Base-by-base conservation (phyloP, 1,140 invertebrate genomes). In the Eciton burchellii region DNA sequence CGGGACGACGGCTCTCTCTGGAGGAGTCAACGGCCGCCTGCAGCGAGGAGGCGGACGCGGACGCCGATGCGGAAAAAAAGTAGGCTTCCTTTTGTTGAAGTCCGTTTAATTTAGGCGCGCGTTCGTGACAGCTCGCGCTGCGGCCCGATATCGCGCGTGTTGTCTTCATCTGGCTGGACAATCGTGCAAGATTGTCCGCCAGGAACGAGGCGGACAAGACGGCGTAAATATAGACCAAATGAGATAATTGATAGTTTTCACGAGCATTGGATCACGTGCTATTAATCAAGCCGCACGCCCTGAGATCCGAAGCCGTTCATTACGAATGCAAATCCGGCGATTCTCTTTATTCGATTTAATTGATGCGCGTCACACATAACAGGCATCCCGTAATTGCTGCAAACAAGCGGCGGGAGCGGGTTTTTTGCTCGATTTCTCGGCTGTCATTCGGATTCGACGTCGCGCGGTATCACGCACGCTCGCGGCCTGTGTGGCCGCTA, bases 61-160 rank as follows among this genome's bases (percentile, higher is more conserved):
- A 92, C 6, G n/a, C n/a, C n/a, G n/a, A n/a, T n/a, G n/a, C n/a
- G n/a, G 91, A 92, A 41, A 93, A 91, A 79, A 93, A 92, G 93
- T 94, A 73, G 91, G 92, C 86, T 24, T n/a, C 49, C 11, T 45
- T 45, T 43, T 24, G 14, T 43, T 19, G 21, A 19, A 52, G 35
- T 68, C 26, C 19, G 41, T 21, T 79, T 79, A 68, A 79, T 79
- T 79, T 56, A 70, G n/a, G 24, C 49, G 11, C 68, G 43, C 70
- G 68, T 79, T 26, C 26, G n/a, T 68, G 52, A 47, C 63, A 26
- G 45, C 47, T 56, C n/a, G 35, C 47, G 47, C 62, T 52, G 14
- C 16, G 16, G 29, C 21, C 63, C 21, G 63, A 70, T 70, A 70
- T 68, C 74, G 43, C 21, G 59, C 63, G 63, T 49, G 63, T 70